Base-by-base conservation (phyloP, 2,113 vertebrate genomes). In the Nesogale talazaci region DNA sequence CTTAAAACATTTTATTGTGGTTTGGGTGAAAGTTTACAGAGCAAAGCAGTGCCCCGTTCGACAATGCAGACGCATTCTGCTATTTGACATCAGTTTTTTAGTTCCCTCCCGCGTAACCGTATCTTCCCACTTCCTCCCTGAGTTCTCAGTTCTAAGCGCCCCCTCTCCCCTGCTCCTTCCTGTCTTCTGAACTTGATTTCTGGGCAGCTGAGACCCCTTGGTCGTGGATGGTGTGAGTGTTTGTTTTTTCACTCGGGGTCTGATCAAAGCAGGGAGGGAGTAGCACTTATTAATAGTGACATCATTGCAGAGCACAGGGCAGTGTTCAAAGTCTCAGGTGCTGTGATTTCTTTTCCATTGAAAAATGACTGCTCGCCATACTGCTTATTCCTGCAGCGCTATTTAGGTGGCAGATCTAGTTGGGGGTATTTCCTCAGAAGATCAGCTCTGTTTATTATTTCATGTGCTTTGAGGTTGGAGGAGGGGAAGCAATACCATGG, bases 141-240 rank as follows among this genome's bases (percentile, higher is more conserved):
- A 10, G 29, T 31, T 25, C 29, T 29, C 29, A 27, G 27, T 15
- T 67, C 29, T 19, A 67, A 14, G 31, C 10, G 29, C 31, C 27
- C 27, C 15, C 29, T 67, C 27, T 67, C 31, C 31, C 65, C 65
- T 31, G 29, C 27, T 25, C 63, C 63, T 27, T 65, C 63, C 25
- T 65, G 63, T 9, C 22, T 65, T 65, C 25, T 65, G 63, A 65
- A 65, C 63, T 65, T 65, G 9, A 4, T 65, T 65, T 65, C 10
- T 23, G 61, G 14, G 61, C 20, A 23, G 61, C 61, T 25, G 63
- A 52, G 46, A 22, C 63, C 63, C 25, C 25, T 65, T 65, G 63
- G 63, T 65, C 63, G 27, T 25, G 19, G 23, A 25, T 3, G 6
- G 23, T 65, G 97, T 98, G 97, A 97, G 96, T 92, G 95, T 86